Percentiles rank a stretch among this genome's conserved stretches.
Conservation (phyloP, 1,140 invertebrate species). For the Orussus abietinus region DNA sequence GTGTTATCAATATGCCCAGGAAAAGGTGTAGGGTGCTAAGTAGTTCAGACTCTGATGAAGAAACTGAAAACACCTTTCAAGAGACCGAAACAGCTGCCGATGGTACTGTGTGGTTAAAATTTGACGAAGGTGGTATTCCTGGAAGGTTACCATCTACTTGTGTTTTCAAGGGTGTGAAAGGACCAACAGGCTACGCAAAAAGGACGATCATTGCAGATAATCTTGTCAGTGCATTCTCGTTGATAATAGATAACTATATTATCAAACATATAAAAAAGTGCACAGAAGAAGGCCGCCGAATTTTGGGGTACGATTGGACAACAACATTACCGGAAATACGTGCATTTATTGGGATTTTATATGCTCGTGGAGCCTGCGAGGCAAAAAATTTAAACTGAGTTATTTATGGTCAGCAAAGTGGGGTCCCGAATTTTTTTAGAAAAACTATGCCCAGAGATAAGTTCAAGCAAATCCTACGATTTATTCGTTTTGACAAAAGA, state of each 20-base stretch:
- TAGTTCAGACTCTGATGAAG: no score
- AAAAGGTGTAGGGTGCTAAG: no score
- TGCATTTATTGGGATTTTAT: slow-evolving; percentile 33
- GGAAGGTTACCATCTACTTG: background rate
- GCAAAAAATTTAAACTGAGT: slow-evolving; percentile 26
- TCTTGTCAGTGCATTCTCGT: slow-evolving; percentile 18
- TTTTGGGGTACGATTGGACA: slow-evolving; percentile 23
- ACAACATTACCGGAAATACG: slow-evolving; percentile 17
- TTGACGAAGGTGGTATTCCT: background rate
- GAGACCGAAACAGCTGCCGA: background rate
- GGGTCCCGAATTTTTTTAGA: slow-evolving; percentile 28
- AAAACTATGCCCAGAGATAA: slow-evolving; percentile 30
- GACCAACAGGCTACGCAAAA: background rate
- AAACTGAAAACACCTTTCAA: no score
- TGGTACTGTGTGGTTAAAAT: background rate
- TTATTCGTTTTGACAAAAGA: slow-evolving; percentile 38
- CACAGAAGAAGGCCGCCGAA: no score
- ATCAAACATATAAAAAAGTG: slow-evolving; percentile 23
- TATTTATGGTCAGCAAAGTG: slow-evolving; percentile 21
- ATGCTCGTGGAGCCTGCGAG: slow-evolving; percentile 28
- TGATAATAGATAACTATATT: slow-evolving; percentile 26
- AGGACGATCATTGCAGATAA: slow-evolving; percentile 7
- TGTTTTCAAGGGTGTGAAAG: background rate
- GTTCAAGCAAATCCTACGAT: slow-evolving; percentile 35
- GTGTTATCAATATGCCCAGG: no score